phyloP scores from a whole-genome alignment of 2,888 invertebrate genomes.

The Scotopteryx bipunctaria region DNA sequence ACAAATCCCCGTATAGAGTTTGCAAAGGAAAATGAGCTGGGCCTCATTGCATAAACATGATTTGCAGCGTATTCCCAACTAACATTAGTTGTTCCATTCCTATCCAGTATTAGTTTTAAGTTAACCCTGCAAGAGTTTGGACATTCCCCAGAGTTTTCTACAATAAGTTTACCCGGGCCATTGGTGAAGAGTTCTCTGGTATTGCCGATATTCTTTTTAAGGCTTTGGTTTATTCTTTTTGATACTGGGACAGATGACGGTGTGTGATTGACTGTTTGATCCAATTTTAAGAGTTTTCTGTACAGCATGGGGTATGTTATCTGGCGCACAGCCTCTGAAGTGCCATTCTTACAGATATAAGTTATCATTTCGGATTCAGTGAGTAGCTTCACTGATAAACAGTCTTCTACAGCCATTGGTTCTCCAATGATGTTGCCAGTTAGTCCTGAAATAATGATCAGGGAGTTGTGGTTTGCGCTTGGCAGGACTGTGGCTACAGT shows the following conservation, averaged over 20 bases:
- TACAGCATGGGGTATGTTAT: slow-evolving; percentile 63
- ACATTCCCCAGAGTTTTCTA: slow-evolving; percentile 88
- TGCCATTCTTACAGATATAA: slow-evolving; percentile 84
- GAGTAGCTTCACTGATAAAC: slow-evolving; percentile 82
- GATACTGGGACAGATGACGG: slow-evolving; percentile 58
- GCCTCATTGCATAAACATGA: slow-evolving; percentile 88
- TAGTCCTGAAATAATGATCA: slow-evolving; percentile 88
- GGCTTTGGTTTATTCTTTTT: slow-evolving; percentile 80
- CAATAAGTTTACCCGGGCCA: slow-evolving; percentile 85
- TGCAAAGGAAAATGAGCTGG: slow-evolving; percentile 86
- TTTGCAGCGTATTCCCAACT: slow-evolving; percentile 85
- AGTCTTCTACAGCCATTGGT: slow-evolving; percentile 83
- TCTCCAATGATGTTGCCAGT: slow-evolving; percentile 87
- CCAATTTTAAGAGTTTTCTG: slow-evolving; percentile 62
- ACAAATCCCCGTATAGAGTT: slow-evolving; percentile 88
- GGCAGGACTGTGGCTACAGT: slow-evolving; percentile 81
- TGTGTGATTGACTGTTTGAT: slow-evolving; percentile 52
- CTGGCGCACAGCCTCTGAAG: slow-evolving; percentile 78
- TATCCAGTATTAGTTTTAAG: slow-evolving; percentile 82
- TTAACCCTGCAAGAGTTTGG: slow-evolving; percentile 87
- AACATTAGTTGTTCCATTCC: slow-evolving; percentile 77
- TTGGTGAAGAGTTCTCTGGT: slow-evolving; percentile 83
- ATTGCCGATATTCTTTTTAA: slow-evolving; percentile 81
- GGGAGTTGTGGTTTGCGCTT: slow-evolving; percentile 81
- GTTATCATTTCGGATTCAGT: slow-evolving; percentile 79